Evolutionary conservation across 2,888 invertebrate genomes (phyloP), one percentile per base, ranked within the genome.

Genomic region (Cryptocephalus moraei): DNA sequence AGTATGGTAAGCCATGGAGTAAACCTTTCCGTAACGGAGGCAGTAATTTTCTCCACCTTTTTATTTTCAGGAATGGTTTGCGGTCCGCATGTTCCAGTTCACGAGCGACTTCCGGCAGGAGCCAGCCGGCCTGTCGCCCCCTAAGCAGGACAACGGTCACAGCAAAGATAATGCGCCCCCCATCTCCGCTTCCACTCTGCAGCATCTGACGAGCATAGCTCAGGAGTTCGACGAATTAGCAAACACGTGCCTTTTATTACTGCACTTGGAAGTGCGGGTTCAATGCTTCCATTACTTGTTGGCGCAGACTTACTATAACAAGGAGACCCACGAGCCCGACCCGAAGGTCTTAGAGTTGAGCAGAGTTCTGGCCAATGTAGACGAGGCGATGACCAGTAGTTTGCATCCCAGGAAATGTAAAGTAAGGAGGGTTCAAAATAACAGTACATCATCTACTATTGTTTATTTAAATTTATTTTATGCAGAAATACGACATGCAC

Each of bases 271-370:
- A 78, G 89, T 91, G 58, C 80, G 94, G 49, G 93, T 96, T 39
- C 93, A 94, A 67, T 96, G 95, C 71, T 95, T 96, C 75, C 91
- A 91, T 74, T 93, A 92, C 73, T 75, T 96, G 55, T 77, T 70
- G 48, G 68, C 68, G 0, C 68, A 69, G 47, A 65, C 65, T 2
- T 65, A 74, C 52, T 67, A 71, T 47, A 80, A 81, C 50, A 80
- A 82, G 59, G 85, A 86, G 67, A 81, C 82, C 45, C 81, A 87
- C 55, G 87, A 88, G 58, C 83, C 84, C 8, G 86, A 85, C 72
- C 79, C 80, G 38, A 82, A 84, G 67, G 85, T 86, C 39, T 75
- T 86, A 49, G 84, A 87, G 61, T 73, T 92, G 36, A 87, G 86
- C 58, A 79, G 85, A 62, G 86, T 90, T 52, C 71, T 92, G 41